These are phyloP conservation scores for Zosterops hypoxanthus DNA, from an alignment of 2,113 vertebrate species.

Conservation along the genomic window DNA sequence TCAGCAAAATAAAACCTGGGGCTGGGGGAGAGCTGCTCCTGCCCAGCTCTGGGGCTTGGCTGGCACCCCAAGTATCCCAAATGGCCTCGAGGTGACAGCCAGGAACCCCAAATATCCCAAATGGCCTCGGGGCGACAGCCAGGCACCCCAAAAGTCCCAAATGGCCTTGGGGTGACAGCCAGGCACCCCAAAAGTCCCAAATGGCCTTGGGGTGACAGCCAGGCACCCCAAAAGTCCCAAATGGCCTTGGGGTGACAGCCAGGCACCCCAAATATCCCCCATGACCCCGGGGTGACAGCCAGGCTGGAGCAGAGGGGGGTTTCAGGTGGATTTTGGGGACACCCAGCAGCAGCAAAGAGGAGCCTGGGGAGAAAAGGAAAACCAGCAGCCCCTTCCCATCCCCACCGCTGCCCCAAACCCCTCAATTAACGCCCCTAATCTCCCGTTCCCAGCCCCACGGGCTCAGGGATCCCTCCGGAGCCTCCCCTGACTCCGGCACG, in stretches of 20 bases:
- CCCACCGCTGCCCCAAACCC: background rate
- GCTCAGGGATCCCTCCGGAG: background rate
- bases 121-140: no score
- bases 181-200: background rate
- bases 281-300: fast-evolving
- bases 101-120: background rate
- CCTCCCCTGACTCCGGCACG: background rate
- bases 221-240: no score
- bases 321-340: background rate
- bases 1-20: background rate
- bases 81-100: fast-evolving
- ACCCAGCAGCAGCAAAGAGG: background rate
- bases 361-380: background rate
- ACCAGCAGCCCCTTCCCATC: background rate
- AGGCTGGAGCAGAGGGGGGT: fast-evolving
- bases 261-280: fast-evolving
- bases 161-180: no score
- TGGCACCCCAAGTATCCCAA: background rate
- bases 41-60: background rate
- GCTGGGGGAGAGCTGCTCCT: fast-evolving
- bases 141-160: no score
- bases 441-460: background rate
- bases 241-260: background rate
- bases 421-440: background rate
- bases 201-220: fast-evolving